Conservation (phyloP, 2,113 vertebrate species). For the Corvus cornix region DNA sequence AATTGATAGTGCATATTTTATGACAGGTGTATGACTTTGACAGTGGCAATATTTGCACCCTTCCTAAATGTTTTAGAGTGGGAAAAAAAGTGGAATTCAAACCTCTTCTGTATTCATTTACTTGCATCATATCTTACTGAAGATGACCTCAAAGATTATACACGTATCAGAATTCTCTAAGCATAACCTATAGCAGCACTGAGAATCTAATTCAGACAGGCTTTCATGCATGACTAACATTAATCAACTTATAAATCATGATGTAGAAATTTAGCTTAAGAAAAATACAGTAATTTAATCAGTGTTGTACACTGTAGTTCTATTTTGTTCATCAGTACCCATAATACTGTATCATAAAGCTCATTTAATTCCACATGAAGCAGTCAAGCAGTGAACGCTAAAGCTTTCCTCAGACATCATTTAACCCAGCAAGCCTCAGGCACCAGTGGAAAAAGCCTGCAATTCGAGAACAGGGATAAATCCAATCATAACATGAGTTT, state of each 20-base stretch:
- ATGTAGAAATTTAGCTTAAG: slow-evolving; percentile 14
- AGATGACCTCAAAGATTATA: neutral
- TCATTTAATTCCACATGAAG: slow-evolving; percentile 44
- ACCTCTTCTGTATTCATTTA: neutral
- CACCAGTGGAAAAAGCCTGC: neutral
- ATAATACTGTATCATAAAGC: slow-evolving; percentile 31
- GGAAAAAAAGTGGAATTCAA: neutral
- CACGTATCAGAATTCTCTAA: neutral
- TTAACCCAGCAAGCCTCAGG: slow-evolving; percentile 60
- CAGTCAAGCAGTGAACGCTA: slow-evolving; percentile 34
- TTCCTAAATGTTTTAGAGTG: neutral
- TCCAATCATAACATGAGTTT: neutral
- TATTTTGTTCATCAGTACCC: slow-evolving; percentile 27
- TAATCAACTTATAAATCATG: slow-evolving; percentile 29
- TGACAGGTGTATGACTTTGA: neutral
- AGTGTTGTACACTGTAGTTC: neutral
- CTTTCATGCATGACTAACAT: slow-evolving; percentile 28
- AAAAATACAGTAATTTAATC: slow-evolving; percentile 38
- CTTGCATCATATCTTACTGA: neutral
- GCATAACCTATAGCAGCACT: neutral
- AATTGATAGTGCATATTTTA: neutral
- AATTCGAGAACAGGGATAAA: neutral
- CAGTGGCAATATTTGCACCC: neutral
- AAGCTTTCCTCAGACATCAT: slow-evolving; percentile 49
- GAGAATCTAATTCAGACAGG: neutral